A percentile compares a stretch with the other conserved stretches of the same genome.
These are phyloP conservation scores for Pseudocheirus occidentalis DNA, from an alignment of 2,797 vertebrate species.

Conservation along the genomic window DNA sequence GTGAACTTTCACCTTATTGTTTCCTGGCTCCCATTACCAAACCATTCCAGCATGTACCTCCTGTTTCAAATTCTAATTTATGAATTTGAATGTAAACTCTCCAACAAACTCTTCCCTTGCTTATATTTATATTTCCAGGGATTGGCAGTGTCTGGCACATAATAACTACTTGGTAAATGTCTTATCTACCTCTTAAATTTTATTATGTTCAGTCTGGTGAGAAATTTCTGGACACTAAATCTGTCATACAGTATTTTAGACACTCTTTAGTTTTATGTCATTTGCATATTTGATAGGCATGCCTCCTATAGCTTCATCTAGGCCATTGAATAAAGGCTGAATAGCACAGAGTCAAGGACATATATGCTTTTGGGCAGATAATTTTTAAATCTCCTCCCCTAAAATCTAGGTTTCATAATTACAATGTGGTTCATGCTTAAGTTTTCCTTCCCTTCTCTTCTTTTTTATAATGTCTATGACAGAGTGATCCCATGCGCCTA, in stretches of 20 bases:
- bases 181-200: neutral
- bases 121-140: neutral
- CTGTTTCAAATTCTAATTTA: neutral
- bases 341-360: neutral
- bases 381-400: neutral
- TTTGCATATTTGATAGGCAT: neutral
- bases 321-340: neutral
- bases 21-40: neutral
- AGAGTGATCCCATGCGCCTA: neutral
- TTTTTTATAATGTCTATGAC: neutral
- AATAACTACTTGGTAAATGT: neutral
- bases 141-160: neutral
- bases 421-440: neutral
- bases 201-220: neutral
- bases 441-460: neutral
- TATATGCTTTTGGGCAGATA: too few relatives aligned
- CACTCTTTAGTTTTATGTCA: neutral
- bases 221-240: neutral
- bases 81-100: neutral
- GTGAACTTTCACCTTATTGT: neutral
- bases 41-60: neutral
- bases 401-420: neutral
- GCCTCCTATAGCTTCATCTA: neutral
- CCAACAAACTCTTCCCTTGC: neutral
- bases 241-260: neutral